Conservation (phyloP, 2,797 vertebrate genomes). For the Sarcophilus harrisii region DNA sequence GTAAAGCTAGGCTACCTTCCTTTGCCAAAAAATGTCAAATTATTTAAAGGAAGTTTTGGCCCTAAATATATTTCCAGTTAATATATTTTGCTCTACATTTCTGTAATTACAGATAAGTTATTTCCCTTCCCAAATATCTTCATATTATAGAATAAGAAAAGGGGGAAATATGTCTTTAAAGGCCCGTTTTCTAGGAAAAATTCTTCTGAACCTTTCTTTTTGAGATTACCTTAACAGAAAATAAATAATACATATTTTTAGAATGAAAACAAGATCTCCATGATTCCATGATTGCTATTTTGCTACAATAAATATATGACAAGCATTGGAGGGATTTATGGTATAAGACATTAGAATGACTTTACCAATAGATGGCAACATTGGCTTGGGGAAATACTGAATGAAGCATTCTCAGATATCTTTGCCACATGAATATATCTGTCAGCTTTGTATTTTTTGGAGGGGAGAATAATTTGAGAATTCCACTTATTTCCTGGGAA, state of each 20-base stretch:
- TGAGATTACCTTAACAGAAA: background rate
- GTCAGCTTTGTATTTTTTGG: background rate
- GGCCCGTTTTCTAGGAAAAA: background rate
- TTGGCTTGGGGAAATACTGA: conserved; percentile 15
- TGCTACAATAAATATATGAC: background rate
- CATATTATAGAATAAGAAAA: background rate
- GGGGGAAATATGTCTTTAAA: background rate
- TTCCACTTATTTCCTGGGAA: background rate
- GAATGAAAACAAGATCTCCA: background rate
- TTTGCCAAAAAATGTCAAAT: background rate
- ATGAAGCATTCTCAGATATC: background rate
- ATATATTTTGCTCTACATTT: background rate
- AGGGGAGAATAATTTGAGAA: no score
- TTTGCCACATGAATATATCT: background rate
- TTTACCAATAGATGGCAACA: conserved; percentile 64
- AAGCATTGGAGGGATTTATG: background rate
- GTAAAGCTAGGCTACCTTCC: no score
- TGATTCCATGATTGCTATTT: background rate
- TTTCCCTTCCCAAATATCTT: background rate
- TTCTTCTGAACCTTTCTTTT: background rate
- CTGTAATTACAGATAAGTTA: background rate
- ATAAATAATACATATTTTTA: background rate
- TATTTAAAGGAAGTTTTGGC: background rate
- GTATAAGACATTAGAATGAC: background rate
- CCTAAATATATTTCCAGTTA: background rate